Conservation (phyloP, 2,113 vertebrate genomes). For the Heterochromis multidens region DNA sequence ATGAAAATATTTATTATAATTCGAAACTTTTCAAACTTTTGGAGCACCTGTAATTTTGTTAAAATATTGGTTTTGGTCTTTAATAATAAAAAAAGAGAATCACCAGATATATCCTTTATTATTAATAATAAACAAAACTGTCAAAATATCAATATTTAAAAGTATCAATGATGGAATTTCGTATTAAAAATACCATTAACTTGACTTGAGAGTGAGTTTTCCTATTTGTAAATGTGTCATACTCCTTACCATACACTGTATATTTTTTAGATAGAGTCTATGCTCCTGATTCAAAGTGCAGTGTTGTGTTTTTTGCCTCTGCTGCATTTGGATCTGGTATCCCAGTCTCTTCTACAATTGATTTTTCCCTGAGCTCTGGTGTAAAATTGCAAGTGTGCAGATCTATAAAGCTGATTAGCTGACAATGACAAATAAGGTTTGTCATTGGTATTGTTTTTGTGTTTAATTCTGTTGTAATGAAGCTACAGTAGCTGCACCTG, state of each 20-base stretch:
- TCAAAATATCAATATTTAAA: not conserved
- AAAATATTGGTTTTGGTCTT: not conserved
- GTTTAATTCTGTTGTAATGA: not conserved
- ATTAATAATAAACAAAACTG: not conserved
- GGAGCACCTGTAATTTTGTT: no score
- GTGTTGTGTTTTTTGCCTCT: not conserved
- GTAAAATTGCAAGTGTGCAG: not conserved
- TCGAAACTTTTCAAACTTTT: not conserved
- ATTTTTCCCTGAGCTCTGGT: not conserved
- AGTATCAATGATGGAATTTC: not conserved
- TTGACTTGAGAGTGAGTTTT: not conserved
- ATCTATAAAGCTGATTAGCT: not conserved
- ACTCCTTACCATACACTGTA: not conserved
- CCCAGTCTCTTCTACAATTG: not conserved
- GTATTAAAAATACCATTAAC: not conserved
- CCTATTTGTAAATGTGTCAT: not conserved
- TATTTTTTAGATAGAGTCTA: not conserved
- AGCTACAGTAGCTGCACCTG: not conserved
- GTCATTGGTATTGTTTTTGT: not conserved
- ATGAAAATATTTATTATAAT: not conserved
- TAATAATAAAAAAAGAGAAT: not conserved
- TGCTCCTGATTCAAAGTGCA: not conserved
- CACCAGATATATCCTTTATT: not conserved
- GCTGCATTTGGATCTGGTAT: not conserved
- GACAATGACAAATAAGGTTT: not conserved